These are phyloP conservation scores for Pomacea canaliculata DNA, from an alignment of 2,888 invertebrate species.

Conservation along the genomic window DNA sequence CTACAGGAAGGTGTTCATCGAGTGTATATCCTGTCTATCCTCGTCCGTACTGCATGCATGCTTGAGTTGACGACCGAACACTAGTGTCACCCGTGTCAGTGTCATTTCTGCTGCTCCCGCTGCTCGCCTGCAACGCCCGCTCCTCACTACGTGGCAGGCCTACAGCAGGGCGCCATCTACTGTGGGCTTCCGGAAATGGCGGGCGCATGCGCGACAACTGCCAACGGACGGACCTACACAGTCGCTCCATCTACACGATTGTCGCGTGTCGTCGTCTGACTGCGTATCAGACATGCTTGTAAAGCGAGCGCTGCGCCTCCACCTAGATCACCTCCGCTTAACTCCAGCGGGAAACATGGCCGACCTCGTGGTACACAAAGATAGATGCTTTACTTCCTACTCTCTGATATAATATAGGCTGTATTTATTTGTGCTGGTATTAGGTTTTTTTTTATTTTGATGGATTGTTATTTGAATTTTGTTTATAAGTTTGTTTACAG, in stretches of 20 bases:
- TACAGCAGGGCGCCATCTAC: constrained; percentile 85
- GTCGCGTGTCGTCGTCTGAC: constrained; percentile 88
- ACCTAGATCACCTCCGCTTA: constrained; percentile 89
- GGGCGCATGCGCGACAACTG: constrained; percentile 87
- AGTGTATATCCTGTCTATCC: constrained; percentile 67
- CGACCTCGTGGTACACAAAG: constrained; percentile 86
- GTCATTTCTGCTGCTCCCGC: background rate
- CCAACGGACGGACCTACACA: constrained; percentile 92
- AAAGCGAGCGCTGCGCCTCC: constrained; percentile 90
- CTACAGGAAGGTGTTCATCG: constrained; percentile 81
- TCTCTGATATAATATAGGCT: no score
- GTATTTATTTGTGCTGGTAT: no score
- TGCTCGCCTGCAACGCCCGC: background rate
- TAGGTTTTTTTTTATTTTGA: no score
- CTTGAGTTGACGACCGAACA: background rate
- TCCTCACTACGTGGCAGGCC: constrained; percentile 69
- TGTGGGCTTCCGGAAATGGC: constrained; percentile 95
- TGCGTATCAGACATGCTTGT: constrained; percentile 83
- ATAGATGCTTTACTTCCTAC: background rate
- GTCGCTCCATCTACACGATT: constrained; percentile 88
- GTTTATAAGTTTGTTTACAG: no score
- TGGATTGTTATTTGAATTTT: no score
- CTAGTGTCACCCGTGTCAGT: background rate
- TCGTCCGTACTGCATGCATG: no score
- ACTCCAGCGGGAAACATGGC: constrained; percentile 87